Evolutionary conservation across 1,140 invertebrate species (phyloP).

Genomic region (Eupeodes corollae): DNA sequence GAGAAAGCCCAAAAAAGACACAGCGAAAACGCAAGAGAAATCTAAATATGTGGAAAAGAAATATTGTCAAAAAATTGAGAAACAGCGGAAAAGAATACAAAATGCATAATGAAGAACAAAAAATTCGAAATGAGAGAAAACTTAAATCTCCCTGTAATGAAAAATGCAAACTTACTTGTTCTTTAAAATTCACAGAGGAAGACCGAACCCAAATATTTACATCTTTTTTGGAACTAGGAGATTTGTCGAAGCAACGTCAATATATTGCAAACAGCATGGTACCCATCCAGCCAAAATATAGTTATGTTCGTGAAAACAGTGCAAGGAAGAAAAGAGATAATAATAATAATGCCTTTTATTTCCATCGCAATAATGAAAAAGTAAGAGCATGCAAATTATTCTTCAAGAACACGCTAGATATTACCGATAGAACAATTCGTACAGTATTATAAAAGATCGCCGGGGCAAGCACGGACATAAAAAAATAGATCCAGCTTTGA

Average conservation of each 20-base stretch:
- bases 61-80: not conserved
- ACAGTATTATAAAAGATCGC: constrained; percentile 4
- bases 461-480: constrained; percentile 2
- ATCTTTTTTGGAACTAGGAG: constrained; percentile 2
- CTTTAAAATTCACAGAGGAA: not conserved
- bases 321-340: no score
- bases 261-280: constrained; percentile 2
- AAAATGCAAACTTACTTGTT: not conserved
- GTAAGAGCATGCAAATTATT: constrained; percentile 9
- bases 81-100: no score
- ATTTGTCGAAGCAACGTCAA: constrained; percentile 3
- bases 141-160: not conserved
- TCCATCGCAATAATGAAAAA: not conserved
- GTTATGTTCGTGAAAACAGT: not conserved
- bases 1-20: not conserved
- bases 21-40: not conserved
- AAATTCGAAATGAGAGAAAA: not conserved
- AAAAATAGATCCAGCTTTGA: constrained; percentile 1
- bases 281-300: not conserved
- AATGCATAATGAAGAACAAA: not conserved
- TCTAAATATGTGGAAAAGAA: not conserved
- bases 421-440: constrained; percentile 7
- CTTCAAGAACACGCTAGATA: constrained; percentile 11
- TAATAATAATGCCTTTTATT: constrained; percentile 7
- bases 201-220: constrained; percentile 1